These are phyloP conservation scores for Dipodomys merriami DNA, from an alignment of 2,113 vertebrate genomes.

Conservation along the genomic window DNA sequence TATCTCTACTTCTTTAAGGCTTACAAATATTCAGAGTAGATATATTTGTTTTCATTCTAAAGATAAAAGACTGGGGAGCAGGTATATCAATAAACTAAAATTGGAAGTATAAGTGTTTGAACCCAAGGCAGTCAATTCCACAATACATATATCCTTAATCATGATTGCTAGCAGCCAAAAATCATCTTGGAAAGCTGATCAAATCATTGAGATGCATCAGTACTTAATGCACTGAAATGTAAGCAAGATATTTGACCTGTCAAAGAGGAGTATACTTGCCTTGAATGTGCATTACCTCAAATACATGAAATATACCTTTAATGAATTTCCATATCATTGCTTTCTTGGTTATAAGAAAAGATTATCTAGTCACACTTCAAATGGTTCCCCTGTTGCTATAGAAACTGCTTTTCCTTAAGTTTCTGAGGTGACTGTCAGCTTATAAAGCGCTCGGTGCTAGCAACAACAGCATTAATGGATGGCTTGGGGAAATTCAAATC, in stretches of 20 bases:
- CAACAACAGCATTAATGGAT: background rate
- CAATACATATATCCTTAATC: background rate
- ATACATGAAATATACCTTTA: constrained; percentile 38
- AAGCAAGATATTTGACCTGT: background rate
- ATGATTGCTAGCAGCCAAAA: background rate
- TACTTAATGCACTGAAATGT: constrained; percentile 26
- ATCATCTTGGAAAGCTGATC: background rate
- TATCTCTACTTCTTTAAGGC: background rate
- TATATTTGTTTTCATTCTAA: constrained; percentile 34
- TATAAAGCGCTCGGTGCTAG: constrained; percentile 20
- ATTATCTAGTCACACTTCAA: constrained; percentile 63
- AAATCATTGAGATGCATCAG: background rate
- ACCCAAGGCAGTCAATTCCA: background rate
- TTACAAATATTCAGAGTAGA: background rate
- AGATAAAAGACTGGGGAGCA: constrained; percentile 19
- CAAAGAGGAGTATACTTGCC: constrained; percentile 7
- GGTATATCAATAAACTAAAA: constrained; percentile 13
- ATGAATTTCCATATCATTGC: constrained; percentile 46
- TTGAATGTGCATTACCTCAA: background rate
- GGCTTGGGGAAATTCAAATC: background rate
- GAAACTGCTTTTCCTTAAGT: constrained; percentile 66
- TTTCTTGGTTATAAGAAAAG: constrained; percentile 53
- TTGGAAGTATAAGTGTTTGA: background rate
- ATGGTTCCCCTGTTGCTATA: constrained; percentile 68
- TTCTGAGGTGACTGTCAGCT: constrained; percentile 10